These are phyloP conservation scores for Arenaria interpres DNA, from an alignment of 2,113 vertebrate genomes.

Conservation along the genomic window DNA sequence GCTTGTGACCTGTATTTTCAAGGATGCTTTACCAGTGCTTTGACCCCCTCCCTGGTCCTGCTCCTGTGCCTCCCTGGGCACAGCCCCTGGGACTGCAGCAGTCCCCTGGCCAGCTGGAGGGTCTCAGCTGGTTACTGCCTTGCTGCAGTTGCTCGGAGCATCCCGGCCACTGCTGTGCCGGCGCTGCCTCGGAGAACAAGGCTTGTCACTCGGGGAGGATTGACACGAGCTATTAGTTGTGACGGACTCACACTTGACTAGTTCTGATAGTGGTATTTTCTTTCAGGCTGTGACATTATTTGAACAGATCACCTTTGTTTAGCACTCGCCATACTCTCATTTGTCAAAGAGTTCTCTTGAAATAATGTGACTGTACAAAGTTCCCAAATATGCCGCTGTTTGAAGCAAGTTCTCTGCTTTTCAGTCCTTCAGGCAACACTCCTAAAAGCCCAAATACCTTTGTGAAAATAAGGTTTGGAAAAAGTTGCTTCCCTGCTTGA, in stretches of 20 bases:
- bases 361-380: not conserved
- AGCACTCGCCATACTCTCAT: not conserved
- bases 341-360: slow-evolving; percentile 1
- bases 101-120: slow-evolving; percentile 14
- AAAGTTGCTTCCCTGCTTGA: not conserved
- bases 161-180: not conserved
- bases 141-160: not conserved
- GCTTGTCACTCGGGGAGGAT: slow-evolving; percentile 2
- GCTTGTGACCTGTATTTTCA: not conserved
- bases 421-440: not conserved
- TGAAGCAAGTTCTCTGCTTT: not conserved
- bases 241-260: not conserved
- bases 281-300: slow-evolving; percentile 29
- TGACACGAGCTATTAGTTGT: slow-evolving; percentile 27
- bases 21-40: not conserved
- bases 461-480: not conserved
- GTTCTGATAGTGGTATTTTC: slow-evolving; percentile 17
- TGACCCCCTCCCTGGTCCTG: fast-evolving
- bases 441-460: not conserved
- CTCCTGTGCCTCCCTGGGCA: not conserved
- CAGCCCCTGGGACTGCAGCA: not conserved
- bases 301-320: slow-evolving; percentile 52
- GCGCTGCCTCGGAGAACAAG: not conserved
- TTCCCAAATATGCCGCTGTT: not conserved
- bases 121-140: slow-evolving; percentile 37